Base-by-base conservation (phyloP, 1,140 invertebrate species). In the Fopius arisanus region DNA sequence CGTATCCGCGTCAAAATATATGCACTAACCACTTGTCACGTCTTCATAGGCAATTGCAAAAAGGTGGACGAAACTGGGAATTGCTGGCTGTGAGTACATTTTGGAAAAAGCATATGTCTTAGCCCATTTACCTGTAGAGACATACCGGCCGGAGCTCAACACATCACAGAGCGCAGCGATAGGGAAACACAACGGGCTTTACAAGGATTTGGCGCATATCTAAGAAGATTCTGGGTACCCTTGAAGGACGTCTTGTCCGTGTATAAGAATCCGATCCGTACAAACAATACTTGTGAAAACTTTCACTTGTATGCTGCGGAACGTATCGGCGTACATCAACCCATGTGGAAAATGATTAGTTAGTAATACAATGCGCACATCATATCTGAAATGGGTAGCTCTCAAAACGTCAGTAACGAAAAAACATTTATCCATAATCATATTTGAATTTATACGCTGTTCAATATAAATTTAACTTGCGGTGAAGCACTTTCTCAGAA, bases 61-160 rank as follows among this genome's bases (percentile, higher is more conserved):
- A 28, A 43, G 48, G 10, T 68, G 67, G 67, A 9, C 21, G 9
- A 43, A 14, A 26, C 40, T 68, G 0, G n/a, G 29, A 14, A 68
- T 68, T 48, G 19, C 26, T 26, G 65, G 66, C 37, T 73, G 28
- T 33, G 65, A 73, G 33, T 67, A 33, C 26, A 67, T 73, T 31
- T 31, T 73, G 26, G 72, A 67, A 59, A 73, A 67, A 23, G 28
- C 65, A 12, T 73, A 73, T 54, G 65, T 65, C 23, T 67, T 73
- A n/a, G 65, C 72, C 1, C 72, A 73, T 65, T 37, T 73, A 54
- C 41, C 65, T 2, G 16, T 43, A 21, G 31, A 66, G 33, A 33
- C 23, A 73, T 73, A 19, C 5, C 14, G 21, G 48, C 54, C 1
- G 72, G 72, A 33, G 51, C 40, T 9, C 28, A 67, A 19, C 2